Conservation (phyloP, 1,140 invertebrate genomes). For the Amyelois transitella region DNA sequence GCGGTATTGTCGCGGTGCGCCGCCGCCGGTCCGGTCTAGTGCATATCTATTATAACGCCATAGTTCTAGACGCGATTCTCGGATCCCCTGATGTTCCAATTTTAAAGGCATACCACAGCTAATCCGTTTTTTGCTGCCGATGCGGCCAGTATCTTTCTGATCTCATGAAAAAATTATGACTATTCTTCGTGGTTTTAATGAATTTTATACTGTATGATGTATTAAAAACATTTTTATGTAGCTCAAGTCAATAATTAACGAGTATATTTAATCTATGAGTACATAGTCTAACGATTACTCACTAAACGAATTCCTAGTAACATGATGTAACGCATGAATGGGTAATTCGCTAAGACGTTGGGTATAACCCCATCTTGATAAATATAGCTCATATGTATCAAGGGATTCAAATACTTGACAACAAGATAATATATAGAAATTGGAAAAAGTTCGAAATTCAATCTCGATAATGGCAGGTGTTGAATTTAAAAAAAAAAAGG, state of each 20-base stretch:
- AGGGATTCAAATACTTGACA: no score
- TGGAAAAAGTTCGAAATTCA: not conserved
- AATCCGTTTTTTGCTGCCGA: constrained; percentile 47
- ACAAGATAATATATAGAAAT: no score
- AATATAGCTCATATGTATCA: not conserved
- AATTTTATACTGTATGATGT: no score
- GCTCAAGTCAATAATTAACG: no score
- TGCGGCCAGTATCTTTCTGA: constrained; percentile 20
- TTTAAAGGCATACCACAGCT: constrained; percentile 50
- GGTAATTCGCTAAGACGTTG: not conserved
- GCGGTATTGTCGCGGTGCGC: constrained; percentile 52
- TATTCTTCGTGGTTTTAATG: not conserved
- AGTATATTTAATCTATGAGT: not conserved
- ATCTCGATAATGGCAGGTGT: constrained; percentile 6
- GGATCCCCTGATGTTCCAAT: constrained; percentile 50
- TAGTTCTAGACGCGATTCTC: constrained; percentile 44
- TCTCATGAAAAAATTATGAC: constrained; percentile 24
- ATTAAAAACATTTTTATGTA: no score
- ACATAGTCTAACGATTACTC: constrained; percentile 9
- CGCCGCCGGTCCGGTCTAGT: constrained; percentile 54
- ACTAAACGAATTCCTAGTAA: constrained; percentile 11
- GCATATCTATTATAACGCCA: constrained; percentile 65
- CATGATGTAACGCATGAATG: not conserved
- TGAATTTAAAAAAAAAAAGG: constrained; percentile 11
- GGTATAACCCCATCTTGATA: not conserved